Base-by-base conservation (phyloP, 2,797 vertebrate species). In the Ceyx erithaca region DNA sequence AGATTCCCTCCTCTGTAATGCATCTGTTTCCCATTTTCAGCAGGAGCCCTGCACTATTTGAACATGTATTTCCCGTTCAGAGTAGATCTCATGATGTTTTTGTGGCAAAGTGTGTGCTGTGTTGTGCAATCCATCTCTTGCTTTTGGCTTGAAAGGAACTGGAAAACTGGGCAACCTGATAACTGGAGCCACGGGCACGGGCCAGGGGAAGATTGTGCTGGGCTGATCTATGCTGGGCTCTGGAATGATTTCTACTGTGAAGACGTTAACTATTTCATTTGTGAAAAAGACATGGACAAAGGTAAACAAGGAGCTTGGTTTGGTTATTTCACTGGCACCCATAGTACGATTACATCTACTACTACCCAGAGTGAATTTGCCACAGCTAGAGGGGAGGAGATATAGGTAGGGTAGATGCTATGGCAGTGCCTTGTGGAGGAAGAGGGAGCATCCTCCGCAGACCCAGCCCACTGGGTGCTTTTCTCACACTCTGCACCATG, bases 191-290 rank as follows among this genome's bases (percentile, higher is more conserved):
- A 98, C 0, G 97, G 97, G 21, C 98, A 98, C 0, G 98, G 97
- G 78, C 94, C 87, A 10, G 99, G 98, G 87, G 99, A 99, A 97
- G 98, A 99, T 94, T 99, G 99, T 1, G 99, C 98, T 0, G 99
- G 99, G 10, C 88, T 99, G 92, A 98, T 98, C 96, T 97, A 98
- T 6, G 97, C 98, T 59, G 99, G 98, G 41, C 89, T 98, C 45
- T 99, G 99, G 99, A 99, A 99, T 48, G 99, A 99, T 95, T 99
- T 99, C 98, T 98, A 98, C 95, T 99, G 99, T 98, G 98, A 98
- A 97, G 99, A 99, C 63, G 87, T 98, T 96, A 99, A 99, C 93
- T 98, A 97, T 95, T 99, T 98, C 97, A 99, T 99, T 97, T 99
- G 99, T 62, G 98, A 99, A 97, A 99, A 98, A 96, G 97, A 98